phyloP scores from a whole-genome alignment of 2,888 invertebrate species.

The Lordiphosa fenestrarum region DNA sequence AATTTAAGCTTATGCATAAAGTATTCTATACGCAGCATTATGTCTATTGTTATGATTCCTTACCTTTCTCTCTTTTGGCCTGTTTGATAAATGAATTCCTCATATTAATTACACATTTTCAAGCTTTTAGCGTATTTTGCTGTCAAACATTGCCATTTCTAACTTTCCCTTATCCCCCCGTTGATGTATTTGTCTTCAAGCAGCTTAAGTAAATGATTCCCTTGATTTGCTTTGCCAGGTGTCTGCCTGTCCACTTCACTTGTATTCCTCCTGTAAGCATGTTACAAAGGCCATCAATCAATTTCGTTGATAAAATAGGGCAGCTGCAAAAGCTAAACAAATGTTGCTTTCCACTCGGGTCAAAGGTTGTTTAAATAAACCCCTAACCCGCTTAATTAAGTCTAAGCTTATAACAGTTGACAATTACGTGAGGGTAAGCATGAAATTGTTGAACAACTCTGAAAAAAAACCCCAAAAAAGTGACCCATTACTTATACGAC shows the following conservation, averaged over 20 bases:
- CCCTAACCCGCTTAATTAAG: slow-evolving; percentile 33
- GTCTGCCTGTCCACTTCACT: slow-evolving; percentile 32
- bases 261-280: slow-evolving; percentile 12
- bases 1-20: too few relatives aligned
- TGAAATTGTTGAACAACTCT: background rate
- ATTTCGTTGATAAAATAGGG: slow-evolving; percentile 54
- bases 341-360: slow-evolving; percentile 9
- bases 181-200: background rate
- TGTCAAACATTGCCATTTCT: background rate
- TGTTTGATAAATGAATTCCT: too few relatives aligned
- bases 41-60: too few relatives aligned
- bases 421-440: slow-evolving; percentile 17
- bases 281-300: slow-evolving; percentile 56
- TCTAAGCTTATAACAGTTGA: slow-evolving; percentile 28
- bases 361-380: slow-evolving; percentile 22
- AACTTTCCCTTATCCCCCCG: background rate
- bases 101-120: background rate
- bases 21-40: too few relatives aligned
- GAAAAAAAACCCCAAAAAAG: slow-evolving; percentile 12
- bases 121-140: background rate
- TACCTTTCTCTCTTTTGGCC: too few relatives aligned
- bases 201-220: slow-evolving; percentile 48
- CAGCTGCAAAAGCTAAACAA: slow-evolving; percentile 35
- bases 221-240: slow-evolving; percentile 50
- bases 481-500: slow-evolving; percentile 52